Evolutionary conservation across 92 coral and sea anemone genomes (phyloP).

Genomic region (Actinernus sp.): DNA sequence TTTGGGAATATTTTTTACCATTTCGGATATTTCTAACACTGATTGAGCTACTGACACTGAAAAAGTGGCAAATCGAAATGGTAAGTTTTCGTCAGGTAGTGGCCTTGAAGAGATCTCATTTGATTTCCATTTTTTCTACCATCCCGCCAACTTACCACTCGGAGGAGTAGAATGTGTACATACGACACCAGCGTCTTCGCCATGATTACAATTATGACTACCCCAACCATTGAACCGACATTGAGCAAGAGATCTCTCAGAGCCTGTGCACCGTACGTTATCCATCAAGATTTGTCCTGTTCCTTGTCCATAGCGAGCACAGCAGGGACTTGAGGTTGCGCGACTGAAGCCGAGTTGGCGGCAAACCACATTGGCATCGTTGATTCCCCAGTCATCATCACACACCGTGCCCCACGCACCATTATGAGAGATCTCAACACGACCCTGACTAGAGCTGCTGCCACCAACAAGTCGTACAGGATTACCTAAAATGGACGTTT

Average conservation of each 20-base stretch:
- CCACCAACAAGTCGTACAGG: not conserved
- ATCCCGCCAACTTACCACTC: too few relatives aligned
- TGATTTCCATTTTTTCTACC: too few relatives aligned
- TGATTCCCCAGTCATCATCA: not conserved
- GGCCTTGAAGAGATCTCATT: too few relatives aligned
- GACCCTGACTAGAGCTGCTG: not conserved
- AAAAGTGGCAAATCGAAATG: too few relatives aligned
- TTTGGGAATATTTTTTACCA: too few relatives aligned
- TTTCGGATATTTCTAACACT: too few relatives aligned
- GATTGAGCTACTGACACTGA: too few relatives aligned
- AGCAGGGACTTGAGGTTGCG: conserved; percentile 28
- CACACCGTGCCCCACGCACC: conserved; percentile 11
- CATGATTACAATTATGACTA: conserved; percentile 67
- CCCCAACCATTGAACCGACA: conserved; percentile 82
- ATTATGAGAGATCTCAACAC: conserved; percentile 4
- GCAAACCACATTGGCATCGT: conserved; percentile 5
- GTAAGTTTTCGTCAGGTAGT: too few relatives aligned
- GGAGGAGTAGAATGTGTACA: too few relatives aligned
- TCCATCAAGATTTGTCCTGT: conserved; percentile 80
- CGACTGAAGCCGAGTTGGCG: conserved; percentile 9
- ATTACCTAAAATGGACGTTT: too few relatives aligned
- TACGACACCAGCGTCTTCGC: conserved; percentile 78
- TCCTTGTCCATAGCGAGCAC: conserved; percentile 67
- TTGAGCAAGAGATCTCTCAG: conserved; percentile 77
- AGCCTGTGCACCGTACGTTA: conserved; percentile 76